These are phyloP conservation scores for Esox lucius DNA, from an alignment of 2,797 vertebrate species.

Conservation along the genomic window DNA sequence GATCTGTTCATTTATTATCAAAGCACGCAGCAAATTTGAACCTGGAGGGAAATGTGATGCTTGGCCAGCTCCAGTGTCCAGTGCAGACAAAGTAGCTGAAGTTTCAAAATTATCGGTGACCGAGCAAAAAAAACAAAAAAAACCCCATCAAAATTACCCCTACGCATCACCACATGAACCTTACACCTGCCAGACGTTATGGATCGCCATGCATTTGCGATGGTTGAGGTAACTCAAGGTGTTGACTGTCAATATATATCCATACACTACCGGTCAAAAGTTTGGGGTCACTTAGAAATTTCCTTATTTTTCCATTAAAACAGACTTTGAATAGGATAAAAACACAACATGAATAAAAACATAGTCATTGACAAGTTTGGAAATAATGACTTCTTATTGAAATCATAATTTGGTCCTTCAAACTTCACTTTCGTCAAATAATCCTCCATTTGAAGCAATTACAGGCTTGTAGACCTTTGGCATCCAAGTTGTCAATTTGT, in stretches of 20 bases:
- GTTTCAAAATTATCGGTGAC: slow-evolving; percentile 76
- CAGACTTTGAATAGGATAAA: too few species aligned
- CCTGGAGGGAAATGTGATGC: slow-evolving; percentile 72
- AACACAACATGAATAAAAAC: too few species aligned
- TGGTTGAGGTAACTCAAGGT: slow-evolving; percentile 59
- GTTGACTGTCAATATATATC: slow-evolving; percentile 48
- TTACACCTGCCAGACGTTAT: slow-evolving; percentile 67
- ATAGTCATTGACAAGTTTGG: too few species aligned
- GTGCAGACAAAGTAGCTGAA: slow-evolving; percentile 71
- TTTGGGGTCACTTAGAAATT: too few species aligned
- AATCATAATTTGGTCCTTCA: too few species aligned
- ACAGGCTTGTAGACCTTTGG: too few species aligned
- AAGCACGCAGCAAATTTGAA: slow-evolving; percentile 73
- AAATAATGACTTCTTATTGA: too few species aligned
- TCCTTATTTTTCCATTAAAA: too few species aligned
- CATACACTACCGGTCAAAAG: neutral
- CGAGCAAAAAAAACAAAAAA: slow-evolving; percentile 70
- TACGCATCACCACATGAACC: slow-evolving; percentile 61
- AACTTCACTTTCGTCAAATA: too few species aligned
- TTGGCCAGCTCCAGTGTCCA: slow-evolving; percentile 64
- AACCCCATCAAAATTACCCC: slow-evolving; percentile 61
- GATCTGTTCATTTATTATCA: slow-evolving; percentile 69
- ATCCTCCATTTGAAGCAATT: too few species aligned
- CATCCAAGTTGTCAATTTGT: too few species aligned
- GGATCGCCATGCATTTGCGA: slow-evolving; percentile 63